Percentiles rank a stretch among this genome's conserved stretches.
Evolutionary conservation across 2,113 vertebrate genomes (phyloP).

Genomic region (Bolborhynchus lineola): DNA sequence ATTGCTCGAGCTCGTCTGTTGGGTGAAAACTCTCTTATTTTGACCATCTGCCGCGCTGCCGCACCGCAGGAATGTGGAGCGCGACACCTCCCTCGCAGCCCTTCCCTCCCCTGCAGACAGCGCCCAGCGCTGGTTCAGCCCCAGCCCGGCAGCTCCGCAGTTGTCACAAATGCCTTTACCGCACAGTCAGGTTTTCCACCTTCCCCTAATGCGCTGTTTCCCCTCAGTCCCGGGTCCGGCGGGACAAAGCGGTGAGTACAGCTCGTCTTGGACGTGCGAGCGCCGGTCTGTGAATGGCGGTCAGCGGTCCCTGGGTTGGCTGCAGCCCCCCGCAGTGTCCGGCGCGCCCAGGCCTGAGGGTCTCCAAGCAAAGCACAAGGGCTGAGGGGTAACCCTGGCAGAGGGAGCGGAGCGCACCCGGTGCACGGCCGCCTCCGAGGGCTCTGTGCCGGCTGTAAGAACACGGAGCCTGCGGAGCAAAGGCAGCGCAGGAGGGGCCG

Average conservation of each 20-base stretch:
- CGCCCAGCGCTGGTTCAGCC: slow-evolving; percentile 10
- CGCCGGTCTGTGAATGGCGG: neutral
- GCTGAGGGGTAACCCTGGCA: neutral
- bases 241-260: neutral
- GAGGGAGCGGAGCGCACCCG: neutral
- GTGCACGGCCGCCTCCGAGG: no score
- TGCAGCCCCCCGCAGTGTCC: no score
- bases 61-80: slow-evolving; percentile 79
- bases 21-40: slow-evolving; percentile 78
- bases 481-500: no score
- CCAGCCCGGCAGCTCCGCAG: slow-evolving; percentile 3
- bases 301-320: neutral
- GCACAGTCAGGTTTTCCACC: neutral
- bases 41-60: slow-evolving; percentile 82
- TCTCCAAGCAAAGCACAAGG: neutral
- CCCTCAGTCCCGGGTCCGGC: neutral
- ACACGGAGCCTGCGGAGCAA: no score
- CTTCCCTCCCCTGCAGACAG: neutral
- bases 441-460: no score
- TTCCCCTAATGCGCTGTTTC: neutral
- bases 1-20: slow-evolving; percentile 61
- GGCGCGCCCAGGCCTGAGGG: no score
- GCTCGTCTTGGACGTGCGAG: neutral
- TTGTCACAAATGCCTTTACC: slow-evolving; percentile 40
- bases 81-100: neutral